phyloP scores from a whole-genome alignment of 2,888 invertebrate genomes.

The Ischnus inquisitorius region DNA sequence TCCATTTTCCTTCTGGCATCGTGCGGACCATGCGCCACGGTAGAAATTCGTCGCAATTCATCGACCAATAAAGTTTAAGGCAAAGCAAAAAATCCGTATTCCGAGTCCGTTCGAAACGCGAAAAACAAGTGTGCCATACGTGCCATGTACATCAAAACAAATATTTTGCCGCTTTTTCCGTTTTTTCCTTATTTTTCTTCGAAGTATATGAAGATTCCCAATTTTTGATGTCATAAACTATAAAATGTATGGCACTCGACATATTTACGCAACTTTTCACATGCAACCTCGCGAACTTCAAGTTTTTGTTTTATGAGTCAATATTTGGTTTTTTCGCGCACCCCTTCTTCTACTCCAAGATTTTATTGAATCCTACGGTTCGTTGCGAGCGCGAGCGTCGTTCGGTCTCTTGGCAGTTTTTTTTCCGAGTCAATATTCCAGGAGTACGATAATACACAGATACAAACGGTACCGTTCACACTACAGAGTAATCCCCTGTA shows the following conservation, averaged over 20 bases:
- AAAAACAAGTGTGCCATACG: constrained; percentile 4
- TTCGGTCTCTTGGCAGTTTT: constrained; percentile 19
- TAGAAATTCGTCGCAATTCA: constrained; percentile 21
- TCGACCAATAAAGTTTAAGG: constrained; percentile 44
- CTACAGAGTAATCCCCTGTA: neutral
- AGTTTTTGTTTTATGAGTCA: neutral
- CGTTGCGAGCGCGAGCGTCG: constrained; percentile 10
- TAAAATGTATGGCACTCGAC: neutral
- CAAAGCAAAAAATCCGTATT: neutral
- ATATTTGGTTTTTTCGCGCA: neutral
- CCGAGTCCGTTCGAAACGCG: neutral
- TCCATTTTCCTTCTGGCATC: constrained; percentile 35
- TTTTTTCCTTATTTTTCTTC: neutral
- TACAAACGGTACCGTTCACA: constrained; percentile 24
- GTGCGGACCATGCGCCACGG: constrained; percentile 23
- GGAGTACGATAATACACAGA: constrained; percentile 6
- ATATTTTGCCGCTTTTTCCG: neutral
- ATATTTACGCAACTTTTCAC: neutral
- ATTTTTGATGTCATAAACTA: neutral
- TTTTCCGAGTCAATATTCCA: constrained; percentile 30
- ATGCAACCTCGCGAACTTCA: neutral
- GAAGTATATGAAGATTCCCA: neutral
- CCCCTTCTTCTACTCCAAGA: neutral
- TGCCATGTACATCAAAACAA: neutral
- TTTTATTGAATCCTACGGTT: constrained; percentile 11